Percentiles rank a stretch among this genome's conserved stretches.
These are phyloP conservation scores for Eonycteris spelaea DNA, from an alignment of 2,113 vertebrate genomes.

Conservation along the genomic window DNA sequence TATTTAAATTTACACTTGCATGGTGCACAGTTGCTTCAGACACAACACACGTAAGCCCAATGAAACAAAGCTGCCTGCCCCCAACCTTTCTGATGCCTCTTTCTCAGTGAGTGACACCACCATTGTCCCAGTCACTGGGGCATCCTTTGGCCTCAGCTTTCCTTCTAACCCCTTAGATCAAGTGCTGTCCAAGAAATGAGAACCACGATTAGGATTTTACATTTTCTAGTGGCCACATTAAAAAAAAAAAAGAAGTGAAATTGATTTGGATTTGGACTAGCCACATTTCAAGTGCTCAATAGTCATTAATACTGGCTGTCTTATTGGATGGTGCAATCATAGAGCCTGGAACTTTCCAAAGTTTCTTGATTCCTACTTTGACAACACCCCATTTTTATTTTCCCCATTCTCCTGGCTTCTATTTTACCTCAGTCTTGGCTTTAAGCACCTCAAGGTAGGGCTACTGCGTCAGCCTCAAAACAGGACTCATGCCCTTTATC, in stretches of 20 bases:
- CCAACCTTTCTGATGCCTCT: background rate
- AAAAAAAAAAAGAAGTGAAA: background rate
- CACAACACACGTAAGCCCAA: background rate
- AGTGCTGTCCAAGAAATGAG: background rate
- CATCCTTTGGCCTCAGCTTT: background rate
- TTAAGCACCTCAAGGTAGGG: background rate
- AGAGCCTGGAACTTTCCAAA: background rate
- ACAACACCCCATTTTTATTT: background rate
- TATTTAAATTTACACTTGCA: background rate
- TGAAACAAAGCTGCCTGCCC: background rate
- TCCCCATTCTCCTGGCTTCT: background rate
- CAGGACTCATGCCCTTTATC: background rate
- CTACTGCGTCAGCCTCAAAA: background rate
- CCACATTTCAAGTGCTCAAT: rapidly evolving
- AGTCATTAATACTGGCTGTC: background rate
- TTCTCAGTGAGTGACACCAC: background rate
- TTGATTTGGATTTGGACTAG: background rate
- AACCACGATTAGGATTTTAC: background rate
- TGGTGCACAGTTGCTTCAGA: background rate
- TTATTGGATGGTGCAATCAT: background rate
- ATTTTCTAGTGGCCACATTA: background rate
- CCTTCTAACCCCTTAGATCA: background rate
- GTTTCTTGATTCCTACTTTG: background rate
- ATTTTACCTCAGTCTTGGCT: background rate
- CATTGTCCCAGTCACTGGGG: background rate